Percentiles rank a stretch among this genome's conserved stretches.
Evolutionary conservation across 1,140 invertebrate genomes (phyloP).

Genomic region (Euura saliciscinereae): DNA sequence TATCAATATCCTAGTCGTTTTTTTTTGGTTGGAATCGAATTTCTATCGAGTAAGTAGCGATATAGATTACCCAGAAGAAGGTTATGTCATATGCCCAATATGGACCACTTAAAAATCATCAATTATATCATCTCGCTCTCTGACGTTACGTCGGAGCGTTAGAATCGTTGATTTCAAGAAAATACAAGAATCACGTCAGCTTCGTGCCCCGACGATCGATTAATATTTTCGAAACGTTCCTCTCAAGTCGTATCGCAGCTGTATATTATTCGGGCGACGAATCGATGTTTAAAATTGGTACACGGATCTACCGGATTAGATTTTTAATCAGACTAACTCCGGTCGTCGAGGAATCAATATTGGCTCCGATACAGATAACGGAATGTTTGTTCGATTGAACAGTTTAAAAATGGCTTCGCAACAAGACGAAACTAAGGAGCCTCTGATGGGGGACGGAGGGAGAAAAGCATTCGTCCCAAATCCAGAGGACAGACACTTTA

Average conservation of each 20-base stretch:
- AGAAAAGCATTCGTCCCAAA: not conserved
- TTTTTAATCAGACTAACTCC: no score
- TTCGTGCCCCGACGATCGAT: not conserved
- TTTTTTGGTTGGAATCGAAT: not conserved
- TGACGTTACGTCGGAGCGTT: not conserved
- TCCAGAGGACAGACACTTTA: constrained; percentile 21
- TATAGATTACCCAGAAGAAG: not conserved
- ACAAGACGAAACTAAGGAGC: constrained; percentile 6
- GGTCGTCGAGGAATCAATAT: no score
- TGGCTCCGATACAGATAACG: no score
- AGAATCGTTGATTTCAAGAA: not conserved
- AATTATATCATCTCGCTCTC: not conserved
- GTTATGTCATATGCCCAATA: constrained; percentile 10
- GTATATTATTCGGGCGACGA: not conserved
- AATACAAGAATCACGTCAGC: not conserved
- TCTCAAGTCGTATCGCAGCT: not conserved
- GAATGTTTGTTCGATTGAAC: not conserved
- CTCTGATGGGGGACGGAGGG: constrained; percentile 12
- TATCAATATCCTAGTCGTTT: not conserved
- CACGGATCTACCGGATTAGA: not conserved
- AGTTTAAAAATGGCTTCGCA: constrained; percentile 25
- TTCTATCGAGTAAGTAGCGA: not conserved
- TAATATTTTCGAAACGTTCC: not conserved
- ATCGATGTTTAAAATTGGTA: not conserved
- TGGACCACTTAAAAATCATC: not conserved